Base-by-base conservation (phyloP, 92 coral and sea anemone species). In the Phenganax marumi region DNA sequence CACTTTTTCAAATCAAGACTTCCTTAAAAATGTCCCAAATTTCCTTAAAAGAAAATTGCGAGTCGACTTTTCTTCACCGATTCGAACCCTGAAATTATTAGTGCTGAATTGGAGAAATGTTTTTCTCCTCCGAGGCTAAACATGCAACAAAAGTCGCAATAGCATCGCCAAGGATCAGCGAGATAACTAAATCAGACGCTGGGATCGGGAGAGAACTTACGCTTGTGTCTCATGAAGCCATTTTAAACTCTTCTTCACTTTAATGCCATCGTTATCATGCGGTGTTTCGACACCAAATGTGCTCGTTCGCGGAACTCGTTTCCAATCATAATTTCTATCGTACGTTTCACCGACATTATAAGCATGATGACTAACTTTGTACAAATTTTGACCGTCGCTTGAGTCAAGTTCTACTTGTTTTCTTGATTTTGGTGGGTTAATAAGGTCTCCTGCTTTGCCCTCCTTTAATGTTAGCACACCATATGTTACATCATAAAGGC, bases 211-310 rank as follows among this genome's bases (percentile, higher is more conserved):
- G 18, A 23, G 12, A 39, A 10, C 97, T 92, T 82, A 96, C 99
- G 85, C 91, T 86, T 96, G 99, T 14, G 97, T 96, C 23, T 91
- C 91, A 68, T 96, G 94, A 33, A 96, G 96, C 99, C 99, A 96
- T 77, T 96, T 96, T 6, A 96, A 89, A 50, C 92, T 91, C 71
- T 92, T 96, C 81, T 81, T 88, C 0, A 91, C 97, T 65, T 92
- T 96, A 69, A 92, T 86, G 6, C 99, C 99, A 88, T 96, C 97
- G 81, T 96, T 96, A 82, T 92, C 89, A 47, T 96, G 99, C 9
- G 99, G 99, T 10, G 99, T 96, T 66, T 89, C 99, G 12, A 96
- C 90, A 47, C 99, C 99, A 85, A 96, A 96, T 23, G 83, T 86
- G 76, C 99, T 92, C 12, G 91, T 89, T 70, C 81, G 91, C 12